These are phyloP conservation scores for Zoanthus gigantus DNA, from an alignment of 92 coral and sea anemone genomes.

Conservation along the genomic window DNA sequence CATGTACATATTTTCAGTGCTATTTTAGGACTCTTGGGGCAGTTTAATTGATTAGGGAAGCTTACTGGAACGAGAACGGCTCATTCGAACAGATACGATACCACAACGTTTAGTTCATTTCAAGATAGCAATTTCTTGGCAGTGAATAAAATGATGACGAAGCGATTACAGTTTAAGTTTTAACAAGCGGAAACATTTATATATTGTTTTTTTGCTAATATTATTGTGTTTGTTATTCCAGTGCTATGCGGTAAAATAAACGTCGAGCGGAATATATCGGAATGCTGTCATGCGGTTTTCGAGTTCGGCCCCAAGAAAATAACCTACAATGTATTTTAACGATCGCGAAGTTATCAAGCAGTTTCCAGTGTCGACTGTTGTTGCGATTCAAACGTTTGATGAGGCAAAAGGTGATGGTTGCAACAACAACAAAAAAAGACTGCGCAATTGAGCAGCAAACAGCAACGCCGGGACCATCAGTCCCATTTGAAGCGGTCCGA, in stretches of 20 bases:
- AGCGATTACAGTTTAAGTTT: background rate
- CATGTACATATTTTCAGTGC: conserved; percentile 6
- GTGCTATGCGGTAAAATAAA: background rate
- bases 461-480: conserved; percentile 20
- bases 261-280: background rate
- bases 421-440: conserved; percentile 22
- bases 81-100: background rate
- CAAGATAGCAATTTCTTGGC: background rate
- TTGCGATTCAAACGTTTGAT: conserved; percentile 1
- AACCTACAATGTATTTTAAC: conserved; percentile 42
- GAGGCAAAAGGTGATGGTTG: conserved; percentile 33
- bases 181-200: background rate
- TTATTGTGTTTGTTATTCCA: background rate
- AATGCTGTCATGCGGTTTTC: background rate
- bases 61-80: background rate
- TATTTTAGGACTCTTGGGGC: conserved; percentile 18
- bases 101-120: background rate
- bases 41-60: conserved; percentile 24
- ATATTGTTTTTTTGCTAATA: background rate
- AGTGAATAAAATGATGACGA: background rate
- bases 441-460: conserved; percentile 34
- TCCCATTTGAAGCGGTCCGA: too few species aligned
- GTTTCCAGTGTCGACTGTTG: background rate
- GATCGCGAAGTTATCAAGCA: background rate
- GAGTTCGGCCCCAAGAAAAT: conserved; percentile 34